phyloP scores from a whole-genome alignment of 1,140 invertebrate species.

The Rhyzopertha dominica region DNA sequence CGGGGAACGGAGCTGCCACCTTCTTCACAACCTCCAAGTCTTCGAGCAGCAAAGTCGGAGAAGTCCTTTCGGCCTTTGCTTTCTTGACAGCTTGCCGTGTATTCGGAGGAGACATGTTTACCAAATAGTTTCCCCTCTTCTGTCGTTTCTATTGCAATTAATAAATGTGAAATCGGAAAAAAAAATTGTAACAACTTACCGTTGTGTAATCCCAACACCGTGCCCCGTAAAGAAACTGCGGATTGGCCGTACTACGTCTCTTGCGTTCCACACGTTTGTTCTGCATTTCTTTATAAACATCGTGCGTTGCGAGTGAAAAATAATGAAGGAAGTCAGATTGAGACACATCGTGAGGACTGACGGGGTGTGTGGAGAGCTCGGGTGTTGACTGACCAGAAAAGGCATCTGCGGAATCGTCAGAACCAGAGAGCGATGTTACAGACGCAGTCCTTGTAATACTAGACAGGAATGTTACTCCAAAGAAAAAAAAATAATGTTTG shows the following conservation, averaged over 20 bases:
- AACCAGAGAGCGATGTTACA: conserved; percentile 27
- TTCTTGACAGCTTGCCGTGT: conserved; percentile 47
- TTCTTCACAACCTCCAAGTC: conserved; percentile 9
- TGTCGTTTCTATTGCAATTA: conserved; percentile 47
- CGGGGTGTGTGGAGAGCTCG: conserved; percentile 27
- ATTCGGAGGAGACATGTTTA: conserved; percentile 47
- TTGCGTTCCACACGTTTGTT: conserved; percentile 51
- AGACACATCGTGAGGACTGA: conserved; percentile 33
- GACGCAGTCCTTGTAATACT: conserved; percentile 21
- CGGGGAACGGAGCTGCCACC: conserved; percentile 27
- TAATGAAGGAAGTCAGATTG: conserved; percentile 42
- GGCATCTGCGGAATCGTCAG: conserved; percentile 34
- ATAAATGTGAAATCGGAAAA: conserved; percentile 2
- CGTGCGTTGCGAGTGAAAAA: conserved; percentile 47
- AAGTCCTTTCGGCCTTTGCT: conserved; percentile 43
- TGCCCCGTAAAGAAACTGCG: conserved; percentile 51
- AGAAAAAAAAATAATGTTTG: not conserved
- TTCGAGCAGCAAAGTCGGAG: conserved; percentile 14
- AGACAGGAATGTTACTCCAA: conserved; percentile 6
- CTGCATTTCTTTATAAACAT: conserved; percentile 47
- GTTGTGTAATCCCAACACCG: conserved; percentile 36
- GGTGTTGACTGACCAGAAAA: conserved; percentile 26
- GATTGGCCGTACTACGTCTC: conserved; percentile 52
- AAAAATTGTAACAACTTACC: conserved; percentile 22
- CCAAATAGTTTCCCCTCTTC: conserved; percentile 46